Evolutionary conservation across 37 sponge, comb jelly and placozoan genomes (phyloP), one percentile per base, ranked within the genome.

Genomic region (Eunapius fragilis): DNA sequence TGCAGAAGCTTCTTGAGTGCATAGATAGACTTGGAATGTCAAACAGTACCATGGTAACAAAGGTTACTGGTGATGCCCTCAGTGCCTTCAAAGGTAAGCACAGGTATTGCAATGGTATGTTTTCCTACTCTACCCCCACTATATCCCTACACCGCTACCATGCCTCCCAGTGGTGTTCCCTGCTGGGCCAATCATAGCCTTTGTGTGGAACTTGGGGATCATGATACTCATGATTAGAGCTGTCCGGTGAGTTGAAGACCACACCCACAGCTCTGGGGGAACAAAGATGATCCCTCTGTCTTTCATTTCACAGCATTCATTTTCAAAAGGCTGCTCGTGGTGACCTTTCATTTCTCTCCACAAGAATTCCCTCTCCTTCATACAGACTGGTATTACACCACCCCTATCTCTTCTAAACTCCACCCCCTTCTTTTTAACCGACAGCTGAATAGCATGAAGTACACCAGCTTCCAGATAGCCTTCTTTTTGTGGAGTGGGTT

Each of bases 391-490:
- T 75, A 31, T 58, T 10, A 58, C 17, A 12, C 9, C 34, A 36
- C 13, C 31, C 24, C 34, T n/a, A 36, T 22, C 58, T 58, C 58
- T 58, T 17, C 58, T 19, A 9, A 41, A 41, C 6, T 41, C 41
- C 41, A 41, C 41, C 6, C 41, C 6, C 41, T 41, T 41, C 6
- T 41, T 72, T 72, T 10, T 17, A 0, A 24, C 34, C 11, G 48
- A 0, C 49, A 78, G 81, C 31, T 35, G 69, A 32, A 68, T 31
- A 35, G 69, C 17, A 67, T 85, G 48, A 85, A 78, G 68, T 85
- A 85, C 37, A 36, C 77, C 37, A 78, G 86, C 13, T 85, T 27
- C 78, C 86, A 85, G 45, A 85, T 77, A 14, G 86, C 37, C 10
- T 85, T 68, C 75, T 67, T 84, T 49, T 68, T 75, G 32, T 75